Evolutionary conservation across 2,888 invertebrate species (phyloP), one percentile per base, ranked within the genome.

Genomic region (Heliconius aoede): DNA sequence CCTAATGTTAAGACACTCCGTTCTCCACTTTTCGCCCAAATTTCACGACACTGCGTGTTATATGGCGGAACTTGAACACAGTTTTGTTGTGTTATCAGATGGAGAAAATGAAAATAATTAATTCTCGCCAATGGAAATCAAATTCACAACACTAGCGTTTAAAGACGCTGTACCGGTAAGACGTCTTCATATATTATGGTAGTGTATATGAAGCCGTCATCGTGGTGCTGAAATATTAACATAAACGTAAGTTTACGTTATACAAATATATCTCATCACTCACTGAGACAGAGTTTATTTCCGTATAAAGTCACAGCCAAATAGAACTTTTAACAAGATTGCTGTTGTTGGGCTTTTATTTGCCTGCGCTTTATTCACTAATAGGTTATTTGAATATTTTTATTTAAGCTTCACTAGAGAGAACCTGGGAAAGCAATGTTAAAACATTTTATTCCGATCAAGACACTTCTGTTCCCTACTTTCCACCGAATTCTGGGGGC

Each of bases 271-370:
- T 46, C 46, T 46, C 46, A 46, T 46, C 46, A 46, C 46, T 46
- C 8, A 46, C 77, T 71, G 75, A 40, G 62, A 72, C 73, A 68
- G 79, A 76, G 72, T 76, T 77, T 77, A 79, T 79, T 75, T 77
- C 77, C 58, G 68, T 71, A 67, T 65, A 77, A 73, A 79, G 77
- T 71, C 77, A 73, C 60, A 65, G 68, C 51, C 79, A 77, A 77
- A 73, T 77, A 77, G 76, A 79, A 79, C 73, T 79, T 79, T 79
- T 79, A 79, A 79, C 79, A 77, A 79, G 79, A 77, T 79, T 77
- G 75, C 77, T 46, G 74, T 79, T 76, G 71, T 40, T 77, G 73
- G 61, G 75, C 74, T 77, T 65, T 73, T 77, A 73, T 76, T 74
- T 69, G 69, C 72, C 40, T 65, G 69, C 46, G 68, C 69, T 79